Base-by-base conservation (phyloP, 2,113 vertebrate species). In the Conger conger region DNA sequence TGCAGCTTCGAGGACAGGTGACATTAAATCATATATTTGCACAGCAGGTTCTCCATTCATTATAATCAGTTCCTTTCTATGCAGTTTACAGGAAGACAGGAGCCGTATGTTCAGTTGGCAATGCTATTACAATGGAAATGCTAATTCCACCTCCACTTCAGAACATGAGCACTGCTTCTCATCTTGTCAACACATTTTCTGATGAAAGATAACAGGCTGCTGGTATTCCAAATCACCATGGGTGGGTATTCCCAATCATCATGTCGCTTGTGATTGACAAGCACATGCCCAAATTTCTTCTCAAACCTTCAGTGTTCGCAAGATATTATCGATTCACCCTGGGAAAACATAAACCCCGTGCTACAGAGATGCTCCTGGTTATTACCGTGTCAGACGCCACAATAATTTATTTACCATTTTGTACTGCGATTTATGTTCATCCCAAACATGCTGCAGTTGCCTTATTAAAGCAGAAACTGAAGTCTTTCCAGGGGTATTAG, bases 211-310 rank as follows among this genome's bases (percentile, higher is more conserved):
- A 53, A 2, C 13, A 18, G 36, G 20, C 82, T 82, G 85, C 82
- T 88, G 84, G 89, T n/a, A n/a, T n/a, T n/a, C n/a, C n/a, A n/a
- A n/a, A n/a, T n/a, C n/a, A n/a, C n/a, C n/a, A 81, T 87, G 37
- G 84, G 86, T 68, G 54, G 80, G 76, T 81, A 83, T 82, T 86
- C 82, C 38, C 77, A 84, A 87, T 85, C 77, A 86, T 17, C 42
- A 80, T 42, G 76, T 86, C 87, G 86, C 87, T 84, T 85, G 23
- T n/a, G 27, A n/a, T n/a, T 0, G 27, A 30, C 9, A 9, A 68
- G 60, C 60, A n/a, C 6, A n/a, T 13, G 9, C 3, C 68, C 45
- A 50, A 50, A 73, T 30, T 73, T 33, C 68, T n/a, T 11, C 27
- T 6, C 27, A 33, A 73, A 33, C n/a, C 27, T 11, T 73, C 20